Evolutionary conservation across 1,140 invertebrate species (phyloP).

Genomic region (Drosophila santomea): DNA sequence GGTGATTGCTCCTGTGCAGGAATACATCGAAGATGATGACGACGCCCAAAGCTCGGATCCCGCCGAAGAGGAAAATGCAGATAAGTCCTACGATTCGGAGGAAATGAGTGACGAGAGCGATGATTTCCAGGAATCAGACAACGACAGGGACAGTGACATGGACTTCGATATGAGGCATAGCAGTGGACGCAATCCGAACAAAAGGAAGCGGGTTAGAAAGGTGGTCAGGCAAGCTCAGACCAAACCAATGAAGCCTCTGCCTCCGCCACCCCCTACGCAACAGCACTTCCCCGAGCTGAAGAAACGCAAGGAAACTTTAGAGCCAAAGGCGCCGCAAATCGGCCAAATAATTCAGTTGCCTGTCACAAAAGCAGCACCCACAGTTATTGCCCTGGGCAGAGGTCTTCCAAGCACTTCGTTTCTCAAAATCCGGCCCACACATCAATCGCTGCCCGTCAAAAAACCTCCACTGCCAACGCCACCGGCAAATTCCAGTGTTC

Average conservation of each 20-base stretch:
- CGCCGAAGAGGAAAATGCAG: slow-evolving; percentile 69
- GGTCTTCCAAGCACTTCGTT: slow-evolving; percentile 60
- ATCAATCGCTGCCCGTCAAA: slow-evolving; percentile 32
- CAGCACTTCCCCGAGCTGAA: slow-evolving; percentile 41
- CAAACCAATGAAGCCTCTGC: slow-evolving; percentile 7
- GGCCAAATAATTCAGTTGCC: slow-evolving; percentile 61
- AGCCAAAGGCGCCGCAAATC: slow-evolving; percentile 36
- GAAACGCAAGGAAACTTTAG: slow-evolving; percentile 35
- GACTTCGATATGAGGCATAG: slow-evolving; percentile 73
- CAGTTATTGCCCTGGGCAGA: slow-evolving; percentile 62
- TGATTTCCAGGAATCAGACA: slow-evolving; percentile 70
- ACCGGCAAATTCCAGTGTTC: slow-evolving; percentile 26
- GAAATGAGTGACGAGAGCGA: slow-evolving; percentile 73
- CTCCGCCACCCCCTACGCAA: not conserved
- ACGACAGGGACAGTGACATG: slow-evolving; percentile 83
- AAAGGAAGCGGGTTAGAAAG: slow-evolving; percentile 61
- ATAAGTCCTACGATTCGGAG: slow-evolving; percentile 77
- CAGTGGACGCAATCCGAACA: slow-evolving; percentile 60
- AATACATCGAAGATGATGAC: slow-evolving; percentile 67
- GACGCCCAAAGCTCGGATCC: slow-evolving; percentile 58
- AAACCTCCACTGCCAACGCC: slow-evolving; percentile 18
- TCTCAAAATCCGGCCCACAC: slow-evolving; percentile 46
- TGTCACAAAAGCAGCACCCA: slow-evolving; percentile 36
- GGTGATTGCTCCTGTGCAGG: slow-evolving; percentile 54
- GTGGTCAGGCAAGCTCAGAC: slow-evolving; percentile 11